Conservation (phyloP, 2,888 invertebrate species). For the Tenodera sinensis region DNA sequence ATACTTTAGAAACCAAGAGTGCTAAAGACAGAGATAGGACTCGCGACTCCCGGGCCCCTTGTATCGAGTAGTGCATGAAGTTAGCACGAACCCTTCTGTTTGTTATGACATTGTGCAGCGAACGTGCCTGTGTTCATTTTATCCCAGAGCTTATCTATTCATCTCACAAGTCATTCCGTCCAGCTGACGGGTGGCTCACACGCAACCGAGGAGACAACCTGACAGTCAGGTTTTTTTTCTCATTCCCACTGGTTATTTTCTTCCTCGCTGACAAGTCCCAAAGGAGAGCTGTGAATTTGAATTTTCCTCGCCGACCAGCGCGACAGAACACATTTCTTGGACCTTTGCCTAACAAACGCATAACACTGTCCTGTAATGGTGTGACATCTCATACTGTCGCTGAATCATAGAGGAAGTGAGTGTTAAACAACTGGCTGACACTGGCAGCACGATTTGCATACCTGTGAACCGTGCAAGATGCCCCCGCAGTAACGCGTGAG, state of each 20-base stretch:
- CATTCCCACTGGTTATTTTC: background rate
- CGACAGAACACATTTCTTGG: background rate
- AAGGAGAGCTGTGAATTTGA: background rate
- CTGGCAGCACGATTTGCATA: too few species aligned
- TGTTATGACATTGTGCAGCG: too few species aligned
- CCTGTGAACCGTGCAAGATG: too few species aligned
- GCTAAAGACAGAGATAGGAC: too few species aligned
- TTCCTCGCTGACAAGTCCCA: background rate
- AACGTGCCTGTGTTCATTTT: background rate
- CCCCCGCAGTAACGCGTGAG: too few species aligned
- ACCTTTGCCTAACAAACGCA: background rate
- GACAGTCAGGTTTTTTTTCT: background rate
- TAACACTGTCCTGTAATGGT: background rate
- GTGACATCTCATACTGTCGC: too few species aligned
- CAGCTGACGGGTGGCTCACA: background rate
- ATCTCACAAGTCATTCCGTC: background rate
- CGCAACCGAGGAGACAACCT: background rate
- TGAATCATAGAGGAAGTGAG: too few species aligned
- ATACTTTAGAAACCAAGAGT: too few species aligned
- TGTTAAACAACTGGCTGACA: too few species aligned
- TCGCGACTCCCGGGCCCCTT: too few species aligned
- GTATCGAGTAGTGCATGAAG: too few species aligned
- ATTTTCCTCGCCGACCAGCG: background rate
- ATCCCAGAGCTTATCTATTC: background rate
- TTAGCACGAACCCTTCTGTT: too few species aligned